These are phyloP conservation scores for Brachirus orientalis DNA, from an alignment of 2,113 vertebrate genomes.

Conservation along the genomic window DNA sequence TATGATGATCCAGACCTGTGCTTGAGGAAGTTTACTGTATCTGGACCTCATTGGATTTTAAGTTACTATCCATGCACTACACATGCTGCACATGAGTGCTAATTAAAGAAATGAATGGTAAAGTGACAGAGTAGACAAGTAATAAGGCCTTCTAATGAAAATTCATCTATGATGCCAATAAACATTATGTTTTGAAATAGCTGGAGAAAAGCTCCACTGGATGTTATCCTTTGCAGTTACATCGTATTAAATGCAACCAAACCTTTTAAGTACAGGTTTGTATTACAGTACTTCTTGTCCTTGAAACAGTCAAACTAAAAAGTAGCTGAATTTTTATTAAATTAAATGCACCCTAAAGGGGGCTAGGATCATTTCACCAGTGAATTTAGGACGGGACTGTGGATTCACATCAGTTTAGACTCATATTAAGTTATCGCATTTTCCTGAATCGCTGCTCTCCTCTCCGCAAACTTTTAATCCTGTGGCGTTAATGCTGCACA, in stretches of 20 bases:
- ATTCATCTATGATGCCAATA: no score
- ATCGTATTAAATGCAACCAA: constrained; percentile 1
- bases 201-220: constrained; percentile 9
- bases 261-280: no score
- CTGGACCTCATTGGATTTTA: no score
- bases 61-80: no score
- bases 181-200: neutral
- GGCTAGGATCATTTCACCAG: constrained; percentile 24
- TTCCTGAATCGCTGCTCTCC: constrained; percentile 39
- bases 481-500: constrained; percentile 50
- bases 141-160: neutral
- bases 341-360: constrained; percentile 22
- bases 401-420: constrained; percentile 17
- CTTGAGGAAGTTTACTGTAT: no score
- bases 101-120: constrained; percentile 4
- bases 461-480: constrained; percentile 56
- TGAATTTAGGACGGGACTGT: constrained; percentile 34
- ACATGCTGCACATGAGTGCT: constrained; percentile 2
- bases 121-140: neutral
- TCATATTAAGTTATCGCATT: constrained; percentile 38
- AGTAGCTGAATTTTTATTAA: constrained; percentile 18
- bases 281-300: constrained; percentile 14
- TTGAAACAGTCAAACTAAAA: constrained; percentile 43
- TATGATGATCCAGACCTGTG: no score
- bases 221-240: neutral